Base-by-base conservation (phyloP, 2,797 vertebrate species). In the Chromis chromis region DNA sequence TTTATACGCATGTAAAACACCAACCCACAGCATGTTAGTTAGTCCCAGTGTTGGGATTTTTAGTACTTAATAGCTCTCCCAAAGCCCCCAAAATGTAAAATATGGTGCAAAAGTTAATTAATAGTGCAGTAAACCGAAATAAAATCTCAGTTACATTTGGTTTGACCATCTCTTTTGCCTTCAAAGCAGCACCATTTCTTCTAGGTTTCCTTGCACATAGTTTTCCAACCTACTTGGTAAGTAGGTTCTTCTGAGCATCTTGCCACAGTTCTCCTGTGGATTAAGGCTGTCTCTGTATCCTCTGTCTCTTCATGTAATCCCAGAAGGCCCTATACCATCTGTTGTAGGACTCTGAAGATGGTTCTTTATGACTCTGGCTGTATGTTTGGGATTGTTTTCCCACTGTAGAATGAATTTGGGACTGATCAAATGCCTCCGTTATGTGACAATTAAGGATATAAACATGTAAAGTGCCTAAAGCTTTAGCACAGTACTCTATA, bases 241-340 rank as follows among this genome's bases (percentile, higher is more conserved):
- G 17, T 52, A 21, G 21, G 48, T 22, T 24, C 5, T 52, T 52
- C 49, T 12, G 4, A 22, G 19, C 22, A 55, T 48, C 61, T 70
- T 44, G 19, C 22, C 61, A 70, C 49, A 42, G 46, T 44, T 39
- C 60, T 63, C 31, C 31, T 44, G 28, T 60, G 46, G 42, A 65
- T 77, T 65, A 36, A 42, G 22, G 21, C 49, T 24, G 21, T 24
- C 11, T 52, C 49, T 13, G n/a, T 27, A n/a, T 71, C 40, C 21
- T 52, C 49, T 13, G n/a, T 27, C n/a, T 71, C 40, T 48, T 21
- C 42, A 39, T 71, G 40, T 56, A 31, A 49, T 71, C 40, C 61
- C 31, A 60, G 36, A 65, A 65, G 61, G 36, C 25, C 10, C 21
- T 2, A 2, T 27, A 42, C 33, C 49, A 52, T 52, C 48, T 60